phyloP scores from a whole-genome alignment of 92 coral and sea anemone genomes.

The Umimayanthus chanpuru region DNA sequence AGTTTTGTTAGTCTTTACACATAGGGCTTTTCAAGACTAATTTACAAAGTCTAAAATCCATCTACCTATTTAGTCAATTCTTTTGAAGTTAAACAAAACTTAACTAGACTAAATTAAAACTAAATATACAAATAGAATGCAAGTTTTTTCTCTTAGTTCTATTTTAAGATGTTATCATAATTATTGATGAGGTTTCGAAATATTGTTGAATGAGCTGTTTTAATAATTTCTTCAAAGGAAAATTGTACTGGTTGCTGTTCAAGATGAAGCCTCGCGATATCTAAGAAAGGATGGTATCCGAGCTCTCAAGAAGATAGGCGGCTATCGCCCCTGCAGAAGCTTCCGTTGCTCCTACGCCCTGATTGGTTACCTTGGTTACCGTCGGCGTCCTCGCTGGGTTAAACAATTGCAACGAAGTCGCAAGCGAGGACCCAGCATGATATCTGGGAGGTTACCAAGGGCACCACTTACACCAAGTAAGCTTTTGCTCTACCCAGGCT shows the following conservation, averaged over 20 bases:
- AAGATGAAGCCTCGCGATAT: constrained; percentile 18
- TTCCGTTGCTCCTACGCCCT: constrained; percentile 19
- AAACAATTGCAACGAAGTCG: constrained; percentile 33
- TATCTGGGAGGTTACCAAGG: constrained; percentile 29
- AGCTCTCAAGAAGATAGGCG: constrained; percentile 40
- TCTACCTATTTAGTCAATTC: too few species aligned
- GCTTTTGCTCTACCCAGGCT: neutral
- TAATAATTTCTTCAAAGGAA: constrained; percentile 11
- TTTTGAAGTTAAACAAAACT: too few species aligned
- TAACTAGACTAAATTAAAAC: too few species aligned
- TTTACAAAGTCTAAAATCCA: too few species aligned
- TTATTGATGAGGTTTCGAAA: too few species aligned
- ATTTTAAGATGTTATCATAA: too few species aligned
- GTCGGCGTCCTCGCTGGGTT: constrained; percentile 37
- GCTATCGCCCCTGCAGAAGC: constrained; percentile 1
- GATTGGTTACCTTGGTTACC: constrained; percentile 33
- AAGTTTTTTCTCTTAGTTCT: too few species aligned
- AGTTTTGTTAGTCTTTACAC: too few species aligned
- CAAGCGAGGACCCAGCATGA: constrained; percentile 36
- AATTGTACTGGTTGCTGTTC: constrained; percentile 43
- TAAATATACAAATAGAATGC: too few species aligned
- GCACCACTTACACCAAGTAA: constrained; percentile 34
- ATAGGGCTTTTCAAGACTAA: too few species aligned
- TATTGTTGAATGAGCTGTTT: neutral
- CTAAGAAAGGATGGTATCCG: constrained; percentile 6